Evolutionary conservation across 2,113 vertebrate species (phyloP).

Genomic region (Engraulis encrasicolus): DNA sequence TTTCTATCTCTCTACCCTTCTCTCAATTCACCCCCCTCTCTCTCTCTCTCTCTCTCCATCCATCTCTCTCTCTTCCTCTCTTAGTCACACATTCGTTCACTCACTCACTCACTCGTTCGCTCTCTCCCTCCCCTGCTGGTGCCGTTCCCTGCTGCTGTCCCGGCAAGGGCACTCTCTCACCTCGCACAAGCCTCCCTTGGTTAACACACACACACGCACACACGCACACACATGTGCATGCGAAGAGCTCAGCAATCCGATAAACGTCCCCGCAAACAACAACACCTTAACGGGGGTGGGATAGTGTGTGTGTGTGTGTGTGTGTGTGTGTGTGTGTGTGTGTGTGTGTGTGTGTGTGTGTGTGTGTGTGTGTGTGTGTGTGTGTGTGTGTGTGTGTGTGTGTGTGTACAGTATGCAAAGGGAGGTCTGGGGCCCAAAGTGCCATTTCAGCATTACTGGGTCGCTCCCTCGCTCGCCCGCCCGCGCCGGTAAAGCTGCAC

Average conservation of each 20-base stretch:
- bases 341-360: background rate
- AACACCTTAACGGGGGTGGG: background rate
- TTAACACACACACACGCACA: too few species aligned
- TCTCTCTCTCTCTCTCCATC: background rate
- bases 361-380: background rate
- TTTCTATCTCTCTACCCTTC: background rate
- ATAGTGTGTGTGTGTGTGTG: background rate
- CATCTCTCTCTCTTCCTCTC: background rate
- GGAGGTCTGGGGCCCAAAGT: constrained; percentile 27
- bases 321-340: background rate
- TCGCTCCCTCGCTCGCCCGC: too few species aligned
- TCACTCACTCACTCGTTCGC: background rate
- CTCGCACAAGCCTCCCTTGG: constrained; percentile 12
- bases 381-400: background rate
- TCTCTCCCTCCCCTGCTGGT: background rate
- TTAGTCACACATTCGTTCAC: background rate
- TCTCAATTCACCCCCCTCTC: background rate
- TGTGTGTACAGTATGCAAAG: constrained; percentile 5
- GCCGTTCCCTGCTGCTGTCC: constrained; percentile 38
- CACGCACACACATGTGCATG: too few species aligned
- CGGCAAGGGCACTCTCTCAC: constrained; percentile 47
- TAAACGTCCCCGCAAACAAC: constrained; percentile 46
- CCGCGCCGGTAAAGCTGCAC: background rate
- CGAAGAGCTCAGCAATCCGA: constrained; percentile 39
- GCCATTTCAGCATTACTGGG: constrained; percentile 49